Conservation (phyloP, 2,113 vertebrate species). For the Vicugna pacos region DNA sequence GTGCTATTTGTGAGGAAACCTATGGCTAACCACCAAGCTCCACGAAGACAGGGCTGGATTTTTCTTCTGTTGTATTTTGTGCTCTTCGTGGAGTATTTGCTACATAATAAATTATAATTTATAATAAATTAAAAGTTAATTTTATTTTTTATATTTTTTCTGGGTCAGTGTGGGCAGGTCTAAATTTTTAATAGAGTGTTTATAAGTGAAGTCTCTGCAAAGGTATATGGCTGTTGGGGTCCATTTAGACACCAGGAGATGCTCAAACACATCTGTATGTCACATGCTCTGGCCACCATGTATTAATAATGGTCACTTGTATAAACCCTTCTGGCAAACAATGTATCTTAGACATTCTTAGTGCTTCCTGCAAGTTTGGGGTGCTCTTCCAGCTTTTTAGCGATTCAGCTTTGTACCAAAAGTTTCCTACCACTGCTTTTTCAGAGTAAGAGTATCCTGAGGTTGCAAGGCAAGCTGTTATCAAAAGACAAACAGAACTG, state of each 20-base stretch:
- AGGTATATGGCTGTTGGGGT: background rate
- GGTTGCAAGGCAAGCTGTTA: background rate
- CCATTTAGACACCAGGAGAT: background rate
- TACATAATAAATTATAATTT: background rate
- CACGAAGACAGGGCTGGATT: background rate
- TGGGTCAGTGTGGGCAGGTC: background rate
- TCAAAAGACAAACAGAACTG: background rate
- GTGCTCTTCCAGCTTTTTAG: background rate
- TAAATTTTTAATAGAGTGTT: conserved; percentile 15
- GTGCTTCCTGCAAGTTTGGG: background rate
- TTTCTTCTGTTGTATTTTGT: background rate
- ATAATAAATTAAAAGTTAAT: background rate
- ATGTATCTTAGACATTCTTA: background rate
- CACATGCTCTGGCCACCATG: background rate
- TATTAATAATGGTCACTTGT: background rate
- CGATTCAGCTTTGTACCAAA: background rate
- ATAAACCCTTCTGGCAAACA: background rate
- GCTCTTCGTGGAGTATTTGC: background rate
- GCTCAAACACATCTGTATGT: conserved; percentile 16
- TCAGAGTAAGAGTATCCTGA: background rate
- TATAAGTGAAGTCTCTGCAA: background rate
- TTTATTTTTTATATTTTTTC: background rate
- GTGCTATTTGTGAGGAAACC: background rate
- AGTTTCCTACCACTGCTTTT: background rate
- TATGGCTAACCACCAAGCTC: background rate